Conservation (phyloP, 1,140 invertebrate species). For the Maniola jurtina region DNA sequence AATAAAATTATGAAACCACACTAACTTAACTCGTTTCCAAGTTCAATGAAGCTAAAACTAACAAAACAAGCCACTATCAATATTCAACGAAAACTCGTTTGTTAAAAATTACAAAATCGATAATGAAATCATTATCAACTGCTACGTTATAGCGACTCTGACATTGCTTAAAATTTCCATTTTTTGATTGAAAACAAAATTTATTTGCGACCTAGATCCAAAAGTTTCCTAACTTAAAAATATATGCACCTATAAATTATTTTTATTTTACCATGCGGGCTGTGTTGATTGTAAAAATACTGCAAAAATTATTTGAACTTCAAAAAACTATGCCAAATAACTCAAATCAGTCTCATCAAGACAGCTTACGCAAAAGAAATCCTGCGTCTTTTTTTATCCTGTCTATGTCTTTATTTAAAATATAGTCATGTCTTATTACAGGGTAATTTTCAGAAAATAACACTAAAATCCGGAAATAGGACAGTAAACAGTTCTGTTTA, state of each 20-base stretch:
- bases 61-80: background rate
- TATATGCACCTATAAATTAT: constrained; percentile 13
- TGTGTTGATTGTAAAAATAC: background rate
- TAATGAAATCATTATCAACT: background rate
- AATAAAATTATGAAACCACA: too few relatives aligned
- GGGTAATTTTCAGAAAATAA: too few relatives aligned
- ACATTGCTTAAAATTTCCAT: constrained; percentile 15
- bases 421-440: too few relatives aligned
- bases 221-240: constrained; percentile 6
- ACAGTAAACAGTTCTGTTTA: too few relatives aligned
- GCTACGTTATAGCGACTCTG: constrained; percentile 8
- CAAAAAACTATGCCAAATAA: too few relatives aligned
- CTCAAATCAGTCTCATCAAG: too few relatives aligned
- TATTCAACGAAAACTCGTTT: background rate
- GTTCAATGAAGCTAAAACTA: background rate
- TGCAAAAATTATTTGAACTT: background rate
- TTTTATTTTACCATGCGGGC: background rate
- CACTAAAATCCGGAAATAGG: too few relatives aligned
- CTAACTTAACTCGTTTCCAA: background rate
- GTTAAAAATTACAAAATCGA: background rate
- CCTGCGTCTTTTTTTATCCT: too few relatives aligned
- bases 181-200: constrained; percentile 11
- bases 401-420: too few relatives aligned
- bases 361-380: too few relatives aligned
- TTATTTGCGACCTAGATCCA: constrained; percentile 23